These are phyloP conservation scores for Metalampra italica DNA, from an alignment of 2,888 invertebrate species.

Conservation along the genomic window DNA sequence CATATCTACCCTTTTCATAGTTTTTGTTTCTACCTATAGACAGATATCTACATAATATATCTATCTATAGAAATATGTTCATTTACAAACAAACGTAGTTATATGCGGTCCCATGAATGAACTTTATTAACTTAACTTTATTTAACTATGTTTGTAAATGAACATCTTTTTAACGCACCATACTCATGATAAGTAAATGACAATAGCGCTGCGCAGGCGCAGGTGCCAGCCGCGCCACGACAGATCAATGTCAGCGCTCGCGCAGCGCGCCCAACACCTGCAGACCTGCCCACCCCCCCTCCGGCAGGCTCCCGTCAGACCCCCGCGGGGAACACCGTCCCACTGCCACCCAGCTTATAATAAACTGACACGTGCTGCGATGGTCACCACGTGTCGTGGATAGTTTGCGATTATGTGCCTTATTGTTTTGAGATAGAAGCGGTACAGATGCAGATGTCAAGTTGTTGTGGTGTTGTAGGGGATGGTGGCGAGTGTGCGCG, in stretches of 20 bases:
- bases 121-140: too few relatives aligned
- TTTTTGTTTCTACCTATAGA: too few relatives aligned
- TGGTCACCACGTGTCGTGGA: not conserved
- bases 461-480: constrained; percentile 25
- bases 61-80: too few relatives aligned
- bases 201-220: not conserved
- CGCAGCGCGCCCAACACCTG: constrained; percentile 16
- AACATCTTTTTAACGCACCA: too few relatives aligned
- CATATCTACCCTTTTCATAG: too few relatives aligned
- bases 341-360: not conserved
- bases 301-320: not conserved
- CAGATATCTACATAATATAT: too few relatives aligned
- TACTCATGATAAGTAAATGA: not conserved
- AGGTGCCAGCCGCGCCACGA: constrained; percentile 18
- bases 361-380: not conserved
- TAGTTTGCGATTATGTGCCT: constrained; percentile 18
- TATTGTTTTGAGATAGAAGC: constrained; percentile 13
- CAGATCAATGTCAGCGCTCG: constrained; percentile 56
- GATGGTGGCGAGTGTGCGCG: constrained; percentile 17
- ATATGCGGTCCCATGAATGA: too few relatives aligned
- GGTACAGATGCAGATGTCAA: constrained; percentile 11
- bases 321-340: not conserved
- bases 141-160: too few relatives aligned
- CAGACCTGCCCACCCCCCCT: not conserved
- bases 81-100: too few relatives aligned